Evolutionary conservation across 2,888 invertebrate genomes (phyloP).

Genomic region (Argyra leucocephala): DNA sequence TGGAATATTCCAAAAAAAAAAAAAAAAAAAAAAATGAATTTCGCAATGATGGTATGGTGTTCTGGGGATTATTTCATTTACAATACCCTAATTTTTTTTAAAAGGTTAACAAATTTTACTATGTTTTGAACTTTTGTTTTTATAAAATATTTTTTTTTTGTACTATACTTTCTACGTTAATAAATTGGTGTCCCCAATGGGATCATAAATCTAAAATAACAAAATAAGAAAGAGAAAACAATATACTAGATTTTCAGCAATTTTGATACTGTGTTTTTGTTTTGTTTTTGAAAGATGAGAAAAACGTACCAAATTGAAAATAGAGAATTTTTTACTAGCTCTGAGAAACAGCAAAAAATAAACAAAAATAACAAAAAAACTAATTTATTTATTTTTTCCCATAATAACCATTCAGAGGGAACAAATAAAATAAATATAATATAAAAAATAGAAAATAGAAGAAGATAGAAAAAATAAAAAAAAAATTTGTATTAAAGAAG

Average conservation of each 20-base stretch:
- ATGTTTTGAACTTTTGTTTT: not conserved
- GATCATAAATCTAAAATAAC: not conserved
- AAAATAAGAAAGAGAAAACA: not conserved
- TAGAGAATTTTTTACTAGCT: too few species aligned
- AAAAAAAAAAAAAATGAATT: too few species aligned
- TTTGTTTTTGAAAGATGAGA: too few species aligned
- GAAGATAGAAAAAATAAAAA: too few species aligned
- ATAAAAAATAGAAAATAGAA: not conserved
- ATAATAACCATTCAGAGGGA: not conserved
- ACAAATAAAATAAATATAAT: not conserved
- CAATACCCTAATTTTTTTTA: not conserved
- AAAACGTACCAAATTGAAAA: too few species aligned
- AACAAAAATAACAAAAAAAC: not conserved
- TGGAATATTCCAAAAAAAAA: not conserved
- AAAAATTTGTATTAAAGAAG: not conserved
- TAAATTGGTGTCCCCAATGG: conserved; percentile 6
- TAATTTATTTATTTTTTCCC: conserved; percentile 4
- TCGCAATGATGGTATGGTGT: too few species aligned
- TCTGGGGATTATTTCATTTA: too few species aligned
- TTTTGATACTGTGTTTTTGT: too few species aligned
- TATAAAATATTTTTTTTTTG: not conserved
- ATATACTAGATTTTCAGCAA: too few species aligned
- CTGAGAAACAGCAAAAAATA: not conserved
- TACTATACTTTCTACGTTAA: not conserved
- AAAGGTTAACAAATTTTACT: not conserved